Base-by-base conservation (phyloP, 2,113 vertebrate species). In the Panthera leo region DNA sequence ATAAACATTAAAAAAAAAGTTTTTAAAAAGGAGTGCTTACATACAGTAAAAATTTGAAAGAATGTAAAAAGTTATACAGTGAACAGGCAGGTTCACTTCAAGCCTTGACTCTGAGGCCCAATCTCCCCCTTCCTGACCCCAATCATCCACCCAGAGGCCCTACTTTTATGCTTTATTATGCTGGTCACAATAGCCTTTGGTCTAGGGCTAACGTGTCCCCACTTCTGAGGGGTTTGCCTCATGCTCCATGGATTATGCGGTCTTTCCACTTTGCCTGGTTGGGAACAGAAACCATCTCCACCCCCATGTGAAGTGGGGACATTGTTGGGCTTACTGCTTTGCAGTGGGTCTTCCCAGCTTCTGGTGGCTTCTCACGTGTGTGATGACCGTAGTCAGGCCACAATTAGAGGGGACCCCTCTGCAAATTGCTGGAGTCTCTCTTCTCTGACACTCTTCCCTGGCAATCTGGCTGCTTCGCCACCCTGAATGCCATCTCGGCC, bases 331-430 rank as follows among this genome's bases (percentile, higher is more conserved):
- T 75, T 19, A 5, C 6, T 45, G 11, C 23, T 53, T 63, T 80
- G 1, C 0, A 1, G n/a, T 11, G 63, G 27, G 63, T 53, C 51
- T 53, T 16, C n/a, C 65, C 14, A 88, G 15, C 23, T 1, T 3
- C 7, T 18, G n/a, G 21, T 2, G 15, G 45, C 25, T 65, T 19
- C 42, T 58, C 48, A 14, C 0, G 5, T 2, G 1, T 8, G 23
- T 0, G 1, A 16, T 4, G 61, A 34, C 29, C 1, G 25, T 18
- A 4, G 68, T 70, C 19, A 34, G 73, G 39, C 18, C 19, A 39
- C 55, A 23, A 4, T 25, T 2, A 48, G 80, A 75, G 4, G 31
- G 4, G 25, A 71, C 14, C 11, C 25, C 65, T 78, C 7, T 51
- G 73, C 23, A 34, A 31, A 61, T 23, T 5, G 21, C 39, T 4